Evolutionary conservation across 1,140 invertebrate species (phyloP).

Genomic region (Venustaconcha ellipsiformis): DNA sequence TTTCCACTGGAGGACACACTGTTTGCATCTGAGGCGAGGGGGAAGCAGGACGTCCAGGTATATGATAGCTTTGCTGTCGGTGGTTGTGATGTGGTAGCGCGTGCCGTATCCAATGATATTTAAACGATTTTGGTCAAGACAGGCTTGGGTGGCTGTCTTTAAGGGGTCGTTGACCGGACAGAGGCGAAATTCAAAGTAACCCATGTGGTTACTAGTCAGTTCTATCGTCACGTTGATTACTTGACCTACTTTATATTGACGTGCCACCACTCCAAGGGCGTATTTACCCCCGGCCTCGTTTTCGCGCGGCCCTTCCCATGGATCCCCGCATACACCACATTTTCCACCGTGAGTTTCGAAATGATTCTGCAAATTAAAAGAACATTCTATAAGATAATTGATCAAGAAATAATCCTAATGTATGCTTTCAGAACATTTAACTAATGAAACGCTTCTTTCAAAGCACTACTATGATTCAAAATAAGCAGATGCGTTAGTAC

Average conservation of each 20-base stretch:
- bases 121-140: constrained; percentile 72
- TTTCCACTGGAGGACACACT: constrained; percentile 61
- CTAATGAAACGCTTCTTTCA: too few relatives aligned
- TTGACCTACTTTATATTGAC: constrained; percentile 30
- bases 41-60: constrained; percentile 45
- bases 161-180: constrained; percentile 51
- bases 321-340: constrained; percentile 69
- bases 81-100: constrained; percentile 26
- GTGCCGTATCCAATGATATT: constrained; percentile 43
- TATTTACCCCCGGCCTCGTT: constrained; percentile 62
- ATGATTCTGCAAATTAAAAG: constrained; percentile 21
- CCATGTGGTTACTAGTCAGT: constrained; percentile 90
- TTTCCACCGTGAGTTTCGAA: constrained; percentile 28
- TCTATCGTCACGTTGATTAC: constrained; percentile 73
- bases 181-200: constrained; percentile 70
- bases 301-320: constrained; percentile 41
- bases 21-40: constrained; percentile 42
- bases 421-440: too few relatives aligned
- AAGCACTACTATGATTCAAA: too few relatives aligned
- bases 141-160: constrained; percentile 70
- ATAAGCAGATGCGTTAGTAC: too few relatives aligned
- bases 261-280: constrained; percentile 24
- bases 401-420: too few relatives aligned
- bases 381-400: not conserved
- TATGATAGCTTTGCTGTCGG: constrained; percentile 22